Base-by-base conservation (phyloP, 2,113 vertebrate species). In the Bos taurus region DNA sequence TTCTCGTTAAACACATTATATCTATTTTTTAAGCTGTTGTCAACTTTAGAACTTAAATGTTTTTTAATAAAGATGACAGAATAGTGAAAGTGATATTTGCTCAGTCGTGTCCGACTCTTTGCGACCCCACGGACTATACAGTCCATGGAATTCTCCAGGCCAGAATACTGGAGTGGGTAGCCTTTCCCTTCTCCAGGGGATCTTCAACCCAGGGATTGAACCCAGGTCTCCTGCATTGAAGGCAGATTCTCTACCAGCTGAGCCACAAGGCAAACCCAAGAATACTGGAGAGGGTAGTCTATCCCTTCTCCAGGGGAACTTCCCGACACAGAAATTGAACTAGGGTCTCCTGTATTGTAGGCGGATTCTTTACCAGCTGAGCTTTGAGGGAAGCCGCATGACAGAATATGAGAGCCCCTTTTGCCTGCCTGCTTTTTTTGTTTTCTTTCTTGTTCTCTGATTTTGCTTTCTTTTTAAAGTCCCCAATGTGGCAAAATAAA, bases 381-480 rank as follows among this genome's bases (percentile, higher is more conserved):
- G n/a, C n/a, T 23, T 21, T 40, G 67, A 71, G 19, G n/a, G n/a
- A 40, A 71, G n/a, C 67, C 5, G 10, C 19, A 40, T 71, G 67
- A 40, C 40, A 59, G 6, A 84, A 95, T 91, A 50, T 52, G 11
- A 11, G 52, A 30, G 5, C 59, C 88, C n/a, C 12, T n/a, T 1
- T 60, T 71, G n/a, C 23, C 2, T n/a, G 28, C 8, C 28, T 3
- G 84, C 17, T 56, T 25, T 85, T 25, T 1, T 6, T 7, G 12
- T 12, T 15, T 54, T n/a, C 23, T 13, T 62, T 50, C 33, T 33
- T 21, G 21, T 89, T 57, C n/a, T 57, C 36, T 54, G 33, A 82
- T 77, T 80, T 93, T 57, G 4, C 85, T 91, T 95, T 93, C 23
- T 83, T 96, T 91, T 86, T 84, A 40, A 93, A 87, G 57, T 8